Percentiles rank a stretch among this genome's conserved stretches.
Evolutionary conservation across 2,113 vertebrate genomes (phyloP).

Genomic region (Ptychochromis oligacanthus): DNA sequence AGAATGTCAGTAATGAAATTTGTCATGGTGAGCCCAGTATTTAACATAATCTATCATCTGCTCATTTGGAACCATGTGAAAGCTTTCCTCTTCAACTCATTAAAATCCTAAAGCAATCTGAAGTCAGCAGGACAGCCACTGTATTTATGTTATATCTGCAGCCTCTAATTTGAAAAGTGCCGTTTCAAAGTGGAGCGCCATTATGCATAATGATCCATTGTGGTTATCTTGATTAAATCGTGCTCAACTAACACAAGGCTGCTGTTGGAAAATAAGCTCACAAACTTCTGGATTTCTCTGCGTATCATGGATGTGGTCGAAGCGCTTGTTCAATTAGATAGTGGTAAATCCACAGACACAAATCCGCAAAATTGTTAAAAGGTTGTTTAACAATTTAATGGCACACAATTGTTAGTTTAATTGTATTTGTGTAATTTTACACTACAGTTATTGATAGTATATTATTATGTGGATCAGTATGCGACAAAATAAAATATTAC

Average conservation of each 20-base stretch:
- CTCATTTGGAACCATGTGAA: conserved; percentile 10
- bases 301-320: neutral
- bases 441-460: neutral
- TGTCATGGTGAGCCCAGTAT: neutral
- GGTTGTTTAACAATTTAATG: neutral
- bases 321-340: neutral
- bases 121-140: conserved; percentile 26
- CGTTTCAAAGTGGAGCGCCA: conserved; percentile 25
- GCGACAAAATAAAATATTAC: neutral
- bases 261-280: neutral
- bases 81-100: conserved; percentile 19
- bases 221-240: conserved; percentile 61
- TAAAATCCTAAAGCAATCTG: conserved; percentile 17
- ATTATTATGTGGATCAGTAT: neutral
- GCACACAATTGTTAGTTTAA: neutral
- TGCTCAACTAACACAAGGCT: conserved; percentile 7
- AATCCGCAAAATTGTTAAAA: too few species aligned
- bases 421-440: neutral
- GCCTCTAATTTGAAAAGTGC: conserved; percentile 49
- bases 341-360: neutral
- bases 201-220: conserved; percentile 54
- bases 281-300: conserved; percentile 13
- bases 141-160: conserved; percentile 32
- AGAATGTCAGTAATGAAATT: neutral
- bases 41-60: neutral